These are phyloP conservation scores for Polymixis lichenea DNA, from an alignment of 2,888 invertebrate species.

Conservation along the genomic window DNA sequence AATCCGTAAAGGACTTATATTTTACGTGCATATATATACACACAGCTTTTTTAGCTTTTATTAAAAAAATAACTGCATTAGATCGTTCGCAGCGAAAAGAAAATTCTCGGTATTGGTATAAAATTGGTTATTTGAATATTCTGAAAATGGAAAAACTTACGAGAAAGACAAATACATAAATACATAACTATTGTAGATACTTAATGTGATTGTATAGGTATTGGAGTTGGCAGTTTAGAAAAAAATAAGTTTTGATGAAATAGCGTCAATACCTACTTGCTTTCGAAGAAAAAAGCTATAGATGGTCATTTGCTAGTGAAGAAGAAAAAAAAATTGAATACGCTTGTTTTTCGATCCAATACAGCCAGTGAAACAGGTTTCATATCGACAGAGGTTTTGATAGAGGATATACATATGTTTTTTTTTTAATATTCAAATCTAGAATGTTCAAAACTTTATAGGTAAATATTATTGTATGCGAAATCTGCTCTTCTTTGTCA, in stretches of 20 bases:
- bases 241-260: neutral
- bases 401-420: no score
- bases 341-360: slow-evolving; percentile 8
- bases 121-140: neutral
- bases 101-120: neutral
- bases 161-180: neutral
- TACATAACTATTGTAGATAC: no score
- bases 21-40: neutral
- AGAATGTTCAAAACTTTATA: neutral
- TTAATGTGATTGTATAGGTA: neutral
- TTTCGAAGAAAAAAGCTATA: slow-evolving; percentile 9
- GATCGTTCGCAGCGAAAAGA: neutral
- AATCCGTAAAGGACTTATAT: neutral
- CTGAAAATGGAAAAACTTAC: neutral
- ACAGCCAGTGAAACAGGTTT: slow-evolving; percentile 2
- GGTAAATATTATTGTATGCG: neutral
- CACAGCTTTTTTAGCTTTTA: neutral
- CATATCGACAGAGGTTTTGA: slow-evolving; percentile 16
- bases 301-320: neutral
- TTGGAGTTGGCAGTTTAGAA: neutral
- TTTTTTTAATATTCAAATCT: neutral
- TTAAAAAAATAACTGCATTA: neutral
- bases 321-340: slow-evolving; percentile 6
- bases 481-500: neutral
- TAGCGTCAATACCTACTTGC: neutral